Percentiles rank a stretch among this genome's conserved stretches.
Evolutionary conservation across 1,140 invertebrate species (phyloP).

Genomic region (Pseudoatta argentina): DNA sequence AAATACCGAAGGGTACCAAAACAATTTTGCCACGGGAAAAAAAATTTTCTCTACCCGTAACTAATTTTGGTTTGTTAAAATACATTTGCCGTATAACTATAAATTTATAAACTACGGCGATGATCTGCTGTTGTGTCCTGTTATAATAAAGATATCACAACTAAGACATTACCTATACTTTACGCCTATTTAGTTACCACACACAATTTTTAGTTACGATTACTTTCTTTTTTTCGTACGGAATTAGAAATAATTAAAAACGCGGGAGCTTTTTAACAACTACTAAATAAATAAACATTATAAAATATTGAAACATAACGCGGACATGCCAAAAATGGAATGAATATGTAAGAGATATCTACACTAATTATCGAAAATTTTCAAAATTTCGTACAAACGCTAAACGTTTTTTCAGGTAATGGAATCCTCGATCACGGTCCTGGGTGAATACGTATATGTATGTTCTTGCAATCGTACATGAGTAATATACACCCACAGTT

Average conservation of each 20-base stretch:
- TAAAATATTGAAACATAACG: neutral
- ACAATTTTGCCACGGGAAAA: neutral
- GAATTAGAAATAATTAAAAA: neutral
- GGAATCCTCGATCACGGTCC: neutral
- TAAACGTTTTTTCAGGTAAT: neutral
- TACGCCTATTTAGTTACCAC: no score
- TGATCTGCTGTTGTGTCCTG: no score
- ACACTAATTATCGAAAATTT: neutral
- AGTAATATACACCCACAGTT: neutral
- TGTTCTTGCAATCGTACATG: slow-evolving; percentile 19
- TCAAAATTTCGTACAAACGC: neutral
- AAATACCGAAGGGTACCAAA: neutral
- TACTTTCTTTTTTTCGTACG: no score
- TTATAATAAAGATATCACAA: no score
- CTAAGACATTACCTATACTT: no score
- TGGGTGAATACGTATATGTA: neutral
- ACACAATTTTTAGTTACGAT: no score
- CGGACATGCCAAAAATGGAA: neutral
- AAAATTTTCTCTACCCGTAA: no score
- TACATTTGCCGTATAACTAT: no score
- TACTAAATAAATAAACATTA: neutral
- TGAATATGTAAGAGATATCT: neutral
- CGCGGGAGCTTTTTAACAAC: neutral
- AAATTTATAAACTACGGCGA: no score
- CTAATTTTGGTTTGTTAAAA: no score